Evolutionary conservation across 2,888 invertebrate species (phyloP), one percentile per base, ranked within the genome.

Genomic region (Stenolophus ochropezus): DNA sequence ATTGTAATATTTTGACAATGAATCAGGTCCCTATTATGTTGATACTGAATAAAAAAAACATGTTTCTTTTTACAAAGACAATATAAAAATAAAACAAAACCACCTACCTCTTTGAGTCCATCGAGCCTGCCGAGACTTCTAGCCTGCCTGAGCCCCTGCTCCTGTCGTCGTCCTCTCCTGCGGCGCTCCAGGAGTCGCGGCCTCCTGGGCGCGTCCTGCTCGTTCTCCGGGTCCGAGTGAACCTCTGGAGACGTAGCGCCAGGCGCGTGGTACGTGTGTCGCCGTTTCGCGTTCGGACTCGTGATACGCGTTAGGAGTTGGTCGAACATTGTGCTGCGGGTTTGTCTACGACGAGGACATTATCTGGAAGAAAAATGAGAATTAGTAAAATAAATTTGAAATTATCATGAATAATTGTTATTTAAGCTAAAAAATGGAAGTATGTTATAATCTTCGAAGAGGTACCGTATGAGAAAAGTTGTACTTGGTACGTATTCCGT

Each of bases 41-140:
- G n/a, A n/a, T n/a, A n/a, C n/a, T n/a, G n/a, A n/a, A n/a, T n/a
- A n/a, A n/a, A n/a, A n/a, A n/a, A n/a, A n/a, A n/a, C n/a, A n/a
- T n/a, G n/a, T n/a, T n/a, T n/a, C n/a, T n/a, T n/a, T n/a, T n/a
- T n/a, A n/a, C n/a, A n/a, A n/a, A n/a, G n/a, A n/a, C n/a, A n/a
- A n/a, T n/a, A n/a, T n/a, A n/a, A n/a, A n/a, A n/a, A n/a, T n/a
- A n/a, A n/a, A n/a, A n/a, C n/a, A n/a, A n/a, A n/a, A n/a, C n/a
- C n/a, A n/a, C 69, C 91, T 87, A 95, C 95, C 94, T 94, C 94
- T 91, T 94, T 94, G 83, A 94, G 91, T 86, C 95, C 95, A 88
- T 95, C 95, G 85, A 95, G 91, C 84, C 94, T 90, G 82, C 95
- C 94, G 82, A 95, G 92, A 83, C 94, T 94, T 87, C 94, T 94